These are phyloP conservation scores for Epistrophella euchroma DNA, from an alignment of 2,888 invertebrate species.

Conservation along the genomic window DNA sequence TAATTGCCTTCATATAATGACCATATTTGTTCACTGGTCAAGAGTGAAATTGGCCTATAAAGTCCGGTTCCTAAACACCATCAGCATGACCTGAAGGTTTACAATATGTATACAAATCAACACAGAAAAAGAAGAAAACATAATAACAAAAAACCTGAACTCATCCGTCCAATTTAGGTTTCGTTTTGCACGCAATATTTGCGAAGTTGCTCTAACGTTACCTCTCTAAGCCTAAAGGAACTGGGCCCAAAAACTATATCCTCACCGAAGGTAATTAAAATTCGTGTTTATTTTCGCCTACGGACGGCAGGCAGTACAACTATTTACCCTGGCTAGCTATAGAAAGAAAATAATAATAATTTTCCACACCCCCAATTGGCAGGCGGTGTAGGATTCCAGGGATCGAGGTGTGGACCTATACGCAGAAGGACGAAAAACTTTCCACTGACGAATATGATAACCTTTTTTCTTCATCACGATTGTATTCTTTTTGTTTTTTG, in stretches of 20 bases:
- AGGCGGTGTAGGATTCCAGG: not conserved
- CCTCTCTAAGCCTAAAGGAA: constrained; percentile 30
- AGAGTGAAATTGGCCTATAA: constrained; percentile 67
- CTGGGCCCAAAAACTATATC: not conserved
- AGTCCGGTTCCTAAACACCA: constrained; percentile 36
- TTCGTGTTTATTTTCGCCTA: constrained; percentile 53
- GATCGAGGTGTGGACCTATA: constrained; percentile 54
- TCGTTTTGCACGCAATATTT: constrained; percentile 67
- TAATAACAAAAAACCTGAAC: constrained; percentile 2
- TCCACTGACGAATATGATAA: constrained; percentile 39
- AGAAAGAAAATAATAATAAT: constrained; percentile 36
- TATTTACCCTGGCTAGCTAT: not conserved
- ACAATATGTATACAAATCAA: constrained; percentile 50
- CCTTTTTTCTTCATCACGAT: constrained; percentile 2
- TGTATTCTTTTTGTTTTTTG: constrained; percentile 45
- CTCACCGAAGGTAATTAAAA: constrained; percentile 61
- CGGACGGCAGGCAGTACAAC: not conserved
- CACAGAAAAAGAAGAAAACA: constrained; percentile 17
- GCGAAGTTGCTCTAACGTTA: constrained; percentile 22
- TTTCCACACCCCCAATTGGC: constrained; percentile 57
- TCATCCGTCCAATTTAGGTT: constrained; percentile 44
- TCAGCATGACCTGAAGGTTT: constrained; percentile 52
- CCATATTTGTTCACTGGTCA: constrained; percentile 33
- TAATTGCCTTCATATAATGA: constrained; percentile 56
- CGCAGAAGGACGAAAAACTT: constrained; percentile 34